Evolutionary conservation across 2,888 invertebrate genomes (phyloP), one percentile per base, ranked within the genome.

Genomic region (Neocrepidodera transversa): DNA sequence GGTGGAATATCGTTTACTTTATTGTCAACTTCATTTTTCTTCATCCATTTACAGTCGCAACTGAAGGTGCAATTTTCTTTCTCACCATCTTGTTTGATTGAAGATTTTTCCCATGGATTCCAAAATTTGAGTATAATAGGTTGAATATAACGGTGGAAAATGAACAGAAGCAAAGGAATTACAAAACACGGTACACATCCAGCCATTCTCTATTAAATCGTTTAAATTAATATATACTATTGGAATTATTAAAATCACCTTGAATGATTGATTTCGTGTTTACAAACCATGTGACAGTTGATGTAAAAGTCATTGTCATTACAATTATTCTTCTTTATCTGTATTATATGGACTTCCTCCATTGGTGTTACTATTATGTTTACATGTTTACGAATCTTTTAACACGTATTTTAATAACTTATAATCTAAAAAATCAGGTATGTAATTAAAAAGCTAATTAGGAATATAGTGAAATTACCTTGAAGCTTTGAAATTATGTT

Each of bases 141-240:
- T 76, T 93, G 92, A 61, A 95, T 83, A 71, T 91, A 89, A 74
- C 88, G 89, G 76, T 93, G 91, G 88, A 93, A 94, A 62, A 95
- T 83, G 72, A 89, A 90, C 10, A 95, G 82, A 40, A 94, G 80
- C 60, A 93, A 80, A 1, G 94, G 94, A 75, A 94, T 87, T 63
- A 93, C 86, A 70, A 94, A 89, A 77, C 94, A 95, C 14, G 93
- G 92, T 59, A 93, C 84, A 75, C 93, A 93, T 26, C 79, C 79
- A 63, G 79, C 80, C 80, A 80, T 80, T 62, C 57, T 62, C 16
- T 43, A 20, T 32, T 2, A 43, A 50, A 36, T 18, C 26, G 7
- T 17, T 1, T 16, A 3, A 38, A 7, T 32, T 10, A 10, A 32
- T 32, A 4, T 32, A 32, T 32, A n/a, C n/a, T n/a, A 10, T 32